Conservation (phyloP, 2,113 vertebrate species). For the Archilochus colubris region DNA sequence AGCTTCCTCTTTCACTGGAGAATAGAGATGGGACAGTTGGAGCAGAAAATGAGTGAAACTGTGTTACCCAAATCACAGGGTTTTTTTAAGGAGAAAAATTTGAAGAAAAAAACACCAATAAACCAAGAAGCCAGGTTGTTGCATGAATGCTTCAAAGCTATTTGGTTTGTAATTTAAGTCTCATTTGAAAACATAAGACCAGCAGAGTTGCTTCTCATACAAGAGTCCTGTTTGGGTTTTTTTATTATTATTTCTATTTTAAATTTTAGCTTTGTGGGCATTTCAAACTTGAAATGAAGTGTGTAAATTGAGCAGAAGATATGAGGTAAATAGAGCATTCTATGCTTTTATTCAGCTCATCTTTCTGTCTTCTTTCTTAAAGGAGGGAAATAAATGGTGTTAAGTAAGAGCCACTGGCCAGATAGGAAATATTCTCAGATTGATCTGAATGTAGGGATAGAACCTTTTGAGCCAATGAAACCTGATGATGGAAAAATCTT, state of each 20-base stretch:
- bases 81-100: background rate
- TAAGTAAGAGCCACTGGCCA: too few species aligned
- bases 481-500: background rate
- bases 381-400: background rate
- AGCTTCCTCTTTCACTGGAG: background rate
- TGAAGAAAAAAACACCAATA: background rate
- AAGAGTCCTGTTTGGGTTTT: background rate
- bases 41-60: background rate
- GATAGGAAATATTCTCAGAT: background rate
- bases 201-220: background rate
- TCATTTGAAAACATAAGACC: background rate
- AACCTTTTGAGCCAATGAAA: background rate
- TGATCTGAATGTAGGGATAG: background rate
- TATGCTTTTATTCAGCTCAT: background rate
- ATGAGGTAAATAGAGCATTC: background rate
- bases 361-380: background rate
- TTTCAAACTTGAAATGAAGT: background rate
- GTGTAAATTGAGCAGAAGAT: background rate
- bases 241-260: background rate
- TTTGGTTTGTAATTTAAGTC: conserved; percentile 1
- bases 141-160: background rate
- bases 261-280: background rate
- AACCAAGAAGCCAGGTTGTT: too few species aligned
- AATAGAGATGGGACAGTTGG: background rate
- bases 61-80: background rate